phyloP scores from a whole-genome alignment of 2,797 vertebrate genomes.

The Gorsachius magnificus region DNA sequence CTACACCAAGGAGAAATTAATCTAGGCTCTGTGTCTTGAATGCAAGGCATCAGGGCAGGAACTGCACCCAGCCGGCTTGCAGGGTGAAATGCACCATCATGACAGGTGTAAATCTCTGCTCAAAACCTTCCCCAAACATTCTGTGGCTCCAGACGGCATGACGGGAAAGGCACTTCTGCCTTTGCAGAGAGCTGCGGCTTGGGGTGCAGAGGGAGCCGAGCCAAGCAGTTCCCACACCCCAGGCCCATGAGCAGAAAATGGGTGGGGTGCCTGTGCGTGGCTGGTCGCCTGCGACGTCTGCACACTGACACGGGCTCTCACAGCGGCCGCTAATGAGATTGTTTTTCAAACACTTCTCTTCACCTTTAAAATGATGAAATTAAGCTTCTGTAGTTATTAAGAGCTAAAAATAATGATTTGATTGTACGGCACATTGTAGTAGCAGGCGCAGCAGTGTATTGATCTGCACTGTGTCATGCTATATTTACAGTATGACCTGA shows the following conservation, averaged over 20 bases:
- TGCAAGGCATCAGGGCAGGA: fast-evolving
- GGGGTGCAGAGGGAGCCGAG: fast-evolving
- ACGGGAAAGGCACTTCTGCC: not conserved
- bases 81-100: fast-evolving
- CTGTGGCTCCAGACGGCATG: not conserved
- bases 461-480: slow-evolving; percentile 13
- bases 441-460: not conserved
- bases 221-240: not conserved
- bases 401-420: slow-evolving; percentile 48
- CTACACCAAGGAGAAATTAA: not conserved
- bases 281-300: not conserved
- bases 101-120: not conserved
- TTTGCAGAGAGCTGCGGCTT: not conserved
- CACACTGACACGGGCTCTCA: fast-evolving
- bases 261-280: fast-evolving
- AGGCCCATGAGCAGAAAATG: fast-evolving
- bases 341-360: not conserved
- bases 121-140: not conserved
- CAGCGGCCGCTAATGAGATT: not conserved
- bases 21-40: not conserved
- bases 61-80: fast-evolving
- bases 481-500: slow-evolving; percentile 40
- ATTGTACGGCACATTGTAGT: not conserved
- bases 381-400: slow-evolving; percentile 15
- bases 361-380: slow-evolving; percentile 34